These are phyloP conservation scores for Leptodactylus fuscus DNA, from an alignment of 2,113 vertebrate genomes.

Conservation along the genomic window DNA sequence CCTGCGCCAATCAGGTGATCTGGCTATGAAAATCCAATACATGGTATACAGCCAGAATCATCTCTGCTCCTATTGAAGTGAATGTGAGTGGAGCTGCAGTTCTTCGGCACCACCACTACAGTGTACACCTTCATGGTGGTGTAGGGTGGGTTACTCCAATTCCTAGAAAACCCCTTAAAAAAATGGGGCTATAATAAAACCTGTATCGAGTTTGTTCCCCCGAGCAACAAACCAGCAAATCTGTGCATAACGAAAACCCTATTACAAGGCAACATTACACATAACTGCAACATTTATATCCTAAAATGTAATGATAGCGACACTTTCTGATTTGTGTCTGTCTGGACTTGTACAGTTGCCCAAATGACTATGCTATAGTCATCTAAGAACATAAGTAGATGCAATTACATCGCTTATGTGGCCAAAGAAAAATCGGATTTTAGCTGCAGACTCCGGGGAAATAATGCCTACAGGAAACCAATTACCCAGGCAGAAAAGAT, in stretches of 20 bases:
- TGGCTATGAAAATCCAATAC: no score
- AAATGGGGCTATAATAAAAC: background rate
- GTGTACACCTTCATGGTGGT: no score
- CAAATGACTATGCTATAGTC: background rate
- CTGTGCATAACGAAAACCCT: no score
- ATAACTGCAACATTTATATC: no score
- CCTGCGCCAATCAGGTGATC: no score
- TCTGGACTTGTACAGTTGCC: background rate
- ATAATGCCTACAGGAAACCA: background rate
- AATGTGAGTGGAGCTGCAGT: no score
- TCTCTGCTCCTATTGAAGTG: no score
- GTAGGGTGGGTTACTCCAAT: background rate
- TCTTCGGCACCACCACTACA: no score
- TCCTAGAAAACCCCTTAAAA: no score
- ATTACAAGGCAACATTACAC: no score
- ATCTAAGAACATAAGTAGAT: background rate
- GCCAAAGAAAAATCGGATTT: background rate
- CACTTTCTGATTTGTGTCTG: background rate
- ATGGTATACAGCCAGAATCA: no score
- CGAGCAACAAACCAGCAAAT: background rate
- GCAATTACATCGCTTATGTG: background rate
- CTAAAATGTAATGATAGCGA: no score
- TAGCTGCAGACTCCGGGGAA: background rate
- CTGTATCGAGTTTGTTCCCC: background rate
- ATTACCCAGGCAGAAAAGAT: background rate